A percentile compares a stretch with the other conserved stretches of the same genome.
Conservation (phyloP, 1,140 invertebrate species). For the Periplaneta americana region DNA sequence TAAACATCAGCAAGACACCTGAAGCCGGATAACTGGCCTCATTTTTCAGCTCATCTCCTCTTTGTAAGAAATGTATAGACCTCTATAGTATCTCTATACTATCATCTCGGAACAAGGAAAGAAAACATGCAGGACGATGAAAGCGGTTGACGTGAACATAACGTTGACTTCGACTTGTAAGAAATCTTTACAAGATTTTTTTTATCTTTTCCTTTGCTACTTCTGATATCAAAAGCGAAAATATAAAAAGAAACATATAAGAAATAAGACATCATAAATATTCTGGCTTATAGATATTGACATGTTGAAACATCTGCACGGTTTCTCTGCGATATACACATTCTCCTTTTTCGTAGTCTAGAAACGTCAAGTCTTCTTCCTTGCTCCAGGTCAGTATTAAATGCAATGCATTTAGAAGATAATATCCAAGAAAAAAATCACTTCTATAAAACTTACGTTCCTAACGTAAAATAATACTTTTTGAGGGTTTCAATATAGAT, state of each 20-base stretch:
- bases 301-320: not conserved
- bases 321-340: not conserved
- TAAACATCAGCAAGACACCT: not conserved
- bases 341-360: too few relatives aligned
- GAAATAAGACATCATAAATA: not conserved
- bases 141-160: not conserved
- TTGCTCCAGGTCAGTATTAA: too few relatives aligned
- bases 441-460: too few relatives aligned
- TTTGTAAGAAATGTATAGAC: not conserved
- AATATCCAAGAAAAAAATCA: too few relatives aligned
- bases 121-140: not conserved
- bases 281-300: not conserved
- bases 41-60: not conserved
- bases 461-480: too few relatives aligned
- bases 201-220: not conserved
- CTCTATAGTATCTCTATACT: not conserved
- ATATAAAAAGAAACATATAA: not conserved
- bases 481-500: too few relatives aligned
- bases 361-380: too few relatives aligned
- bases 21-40: not conserved
- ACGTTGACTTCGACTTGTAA: not conserved
- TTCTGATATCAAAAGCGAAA: not conserved
- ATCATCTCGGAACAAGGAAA: not conserved
- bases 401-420: too few relatives aligned
- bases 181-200: not conserved